Base-by-base conservation (phyloP, 2,888 invertebrate species). In the Parasteatoda lunata region DNA sequence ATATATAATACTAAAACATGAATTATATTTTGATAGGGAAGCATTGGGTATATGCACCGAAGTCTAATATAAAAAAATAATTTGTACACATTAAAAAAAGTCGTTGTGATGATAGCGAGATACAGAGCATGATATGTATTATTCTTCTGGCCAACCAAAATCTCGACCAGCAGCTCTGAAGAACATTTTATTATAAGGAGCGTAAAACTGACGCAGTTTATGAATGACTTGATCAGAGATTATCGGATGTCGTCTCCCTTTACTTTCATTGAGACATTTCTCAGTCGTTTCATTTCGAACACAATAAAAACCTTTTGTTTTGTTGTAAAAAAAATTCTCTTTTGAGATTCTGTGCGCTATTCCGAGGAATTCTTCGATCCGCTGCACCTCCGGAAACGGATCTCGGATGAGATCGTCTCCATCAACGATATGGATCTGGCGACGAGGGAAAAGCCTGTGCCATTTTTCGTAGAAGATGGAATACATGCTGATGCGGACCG, bases 291-390 rank as follows among this genome's bases (percentile, higher is more conserved):
- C 91, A 89, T 92, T 91, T 30, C 92, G 90, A 89, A 93, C 92
- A 92, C 98, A 98, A 93, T 96, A 98, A 93, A 99, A 97, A 88
- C 98, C 97, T 92, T 98, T 97, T 30, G 97, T 97, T 93, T 96
- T 95, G 93, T 99, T 98, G 93, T 97, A 99, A 93, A 98, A 97
- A 92, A 99, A 97, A 93, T 98, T 97, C 92, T 96, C 96, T 90
- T 95, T 94, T 81, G 95, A 95, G 90, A 97, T 95, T 77, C 94
- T 93, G n/a, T 94, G 93, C 88, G 94, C 93, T 89, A 97, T 93
- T 89, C 96, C 96, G 66, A 98, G 94, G 92, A 98, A 98, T 88
- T 94, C 94, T 92, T 98, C 98, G 90, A 97, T 96, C 90, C 95
- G 94, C 90, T 95, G 94, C 77, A 98, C 93, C 92, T 97, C 97